Base-by-base conservation (phyloP, 37 sponge, comb jelly and placozoan genomes). In the Ephydatia muelleri region DNA sequence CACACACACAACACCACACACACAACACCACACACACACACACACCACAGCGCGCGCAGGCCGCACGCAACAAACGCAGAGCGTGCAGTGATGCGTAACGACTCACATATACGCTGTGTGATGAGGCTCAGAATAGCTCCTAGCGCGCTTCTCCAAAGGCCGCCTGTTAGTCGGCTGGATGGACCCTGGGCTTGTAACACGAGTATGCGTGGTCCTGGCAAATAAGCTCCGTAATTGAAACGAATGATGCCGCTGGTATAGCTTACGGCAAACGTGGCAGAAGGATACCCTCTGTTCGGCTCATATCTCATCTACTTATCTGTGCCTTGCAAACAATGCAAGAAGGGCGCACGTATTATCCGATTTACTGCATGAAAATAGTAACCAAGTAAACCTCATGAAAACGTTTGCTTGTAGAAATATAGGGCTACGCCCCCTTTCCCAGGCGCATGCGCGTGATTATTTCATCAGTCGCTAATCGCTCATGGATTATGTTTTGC, bases 101-200 rank as follows among this genome's bases (percentile, higher is more conserved):
- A 79, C 92, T 80, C 76, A 92, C 93, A 93, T 47, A 68, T 89
- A 94, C 0, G 95, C 85, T 21, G 91, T 91, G 84, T 94, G 92
- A 30, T 33, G 73, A 0, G 95, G 95, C 72, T 94, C 95, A 30
- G 92, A 80, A 23, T 82, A 34, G 5, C n/a, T 34, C 36, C 37
- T 57, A 22, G 30, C 71, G 66, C 22, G 79, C 48, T 79, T 23
- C 65, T 70, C n/a, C 32, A 28, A 78, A 21, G 38, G 47, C 47
- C 66, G 12, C 0, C 81, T 83, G 29, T 75, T 31, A 66, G 89
- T 90, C 22, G 78, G 90, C 39, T 78, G 83, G 49, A 93, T 73
- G 47, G 87, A 70, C 37, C 71, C 37, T 12, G 93, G 86, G 76
- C 93, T 93, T 21, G 93, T 89, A 12, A 82, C 81, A 1, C 90